Evolutionary conservation across 2,888 invertebrate species (phyloP), one percentile per base, ranked within the genome.

Genomic region (Meloe dianella): DNA sequence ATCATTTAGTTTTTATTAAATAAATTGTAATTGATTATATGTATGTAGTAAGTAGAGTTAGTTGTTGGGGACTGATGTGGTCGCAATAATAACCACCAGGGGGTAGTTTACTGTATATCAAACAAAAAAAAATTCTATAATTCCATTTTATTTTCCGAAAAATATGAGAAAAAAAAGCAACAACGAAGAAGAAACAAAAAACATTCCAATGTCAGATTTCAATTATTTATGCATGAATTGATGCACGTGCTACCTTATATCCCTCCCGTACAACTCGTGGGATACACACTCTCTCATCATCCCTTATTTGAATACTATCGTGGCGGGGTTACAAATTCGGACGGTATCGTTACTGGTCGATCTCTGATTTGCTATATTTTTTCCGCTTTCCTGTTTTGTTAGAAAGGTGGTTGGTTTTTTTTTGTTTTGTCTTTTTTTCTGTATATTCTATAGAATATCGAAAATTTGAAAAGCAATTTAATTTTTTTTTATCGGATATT

Each of bases 151-250:
- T 1, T 20, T 10, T 27, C 4, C 4, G 27, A 27, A 27, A 27
- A 27, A 27, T n/a, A 27, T 27, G 4, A 27, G 4, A 22, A 51
- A 51, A 24, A 24, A 12, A 22, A 24, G 12, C 12, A 2, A 24
- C 12, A 22, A 51, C 22, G 1, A 9, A 27, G n/a, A 27, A 27
- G 27, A 27, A 27, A 27, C 27, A 27, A 17, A 17, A 47, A 51
- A 51, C n/a, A 51, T 51, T 51, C 51, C 51, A 12, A 51, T 20
- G 51, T 59, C 63, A 62, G 41, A 65, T 63, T 57, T 47, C 59
- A 69, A 75, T 74, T 75, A 75, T 73, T 75, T 75, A 75, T 75
- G 75, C 75, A 75, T 73, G 75, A 73, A 69, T 66, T 65, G 74
- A 71, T 74, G 71, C 75, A 75, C 75, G 75, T 75, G 75, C 67